A percentile compares a stretch with the other conserved stretches of the same genome.
These are phyloP conservation scores for Poecile montanus DNA, from an alignment of 2,797 vertebrate genomes.

Conservation along the genomic window DNA sequence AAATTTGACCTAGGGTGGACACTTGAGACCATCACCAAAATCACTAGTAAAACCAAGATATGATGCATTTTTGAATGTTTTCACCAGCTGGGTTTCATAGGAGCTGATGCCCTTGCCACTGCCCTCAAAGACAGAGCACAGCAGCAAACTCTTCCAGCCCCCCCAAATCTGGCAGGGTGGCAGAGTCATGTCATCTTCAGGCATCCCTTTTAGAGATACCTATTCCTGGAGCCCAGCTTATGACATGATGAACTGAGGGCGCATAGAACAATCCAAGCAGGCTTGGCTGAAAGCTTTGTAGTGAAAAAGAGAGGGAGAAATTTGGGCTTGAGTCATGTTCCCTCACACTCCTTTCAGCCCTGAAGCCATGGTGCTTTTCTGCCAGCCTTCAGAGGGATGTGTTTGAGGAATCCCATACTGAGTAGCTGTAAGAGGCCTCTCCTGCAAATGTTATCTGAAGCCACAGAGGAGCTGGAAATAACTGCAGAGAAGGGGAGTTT, in stretches of 20 bases:
- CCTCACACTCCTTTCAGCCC: neutral
- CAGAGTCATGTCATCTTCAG: neutral
- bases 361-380: neutral
- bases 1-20: neutral
- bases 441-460: neutral
- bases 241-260: neutral
- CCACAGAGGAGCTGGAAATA: neutral
- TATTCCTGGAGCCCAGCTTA: neutral
- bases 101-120: neutral
- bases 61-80: neutral
- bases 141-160: neutral
- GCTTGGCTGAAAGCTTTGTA: neutral
- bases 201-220: neutral
- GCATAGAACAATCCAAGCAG: neutral
- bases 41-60: neutral
- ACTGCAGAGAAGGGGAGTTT: neutral
- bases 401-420: neutral
- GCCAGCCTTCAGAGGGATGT: neutral
- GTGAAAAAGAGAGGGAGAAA: neutral
- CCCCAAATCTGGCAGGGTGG: neutral
- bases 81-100: neutral
- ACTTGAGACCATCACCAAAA: neutral
- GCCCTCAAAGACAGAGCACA: neutral
- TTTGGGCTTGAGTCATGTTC: neutral
- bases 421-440: neutral